Evolutionary conservation across 1,140 invertebrate genomes (phyloP).

Genomic region (Sitobion miscanthi): DNA sequence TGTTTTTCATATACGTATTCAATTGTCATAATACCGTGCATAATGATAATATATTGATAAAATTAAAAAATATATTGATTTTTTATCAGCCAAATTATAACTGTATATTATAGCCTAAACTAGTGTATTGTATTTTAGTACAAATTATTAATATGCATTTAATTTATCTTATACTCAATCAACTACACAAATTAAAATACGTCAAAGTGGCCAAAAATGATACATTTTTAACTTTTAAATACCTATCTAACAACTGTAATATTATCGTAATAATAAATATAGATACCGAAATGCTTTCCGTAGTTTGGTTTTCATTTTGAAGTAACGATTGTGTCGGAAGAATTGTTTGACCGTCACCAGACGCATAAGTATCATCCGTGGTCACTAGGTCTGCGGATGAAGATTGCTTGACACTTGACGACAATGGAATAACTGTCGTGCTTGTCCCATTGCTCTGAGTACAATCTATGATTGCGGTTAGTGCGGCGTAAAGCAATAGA

Average conservation of each 20-base stretch:
- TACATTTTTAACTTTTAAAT: not conserved
- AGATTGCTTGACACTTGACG: not conserved
- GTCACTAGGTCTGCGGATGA: not conserved
- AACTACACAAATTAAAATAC: not conserved
- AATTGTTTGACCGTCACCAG: not conserved
- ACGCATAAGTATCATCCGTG: not conserved
- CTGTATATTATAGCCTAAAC: not conserved
- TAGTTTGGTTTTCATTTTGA: slow-evolving; percentile 26
- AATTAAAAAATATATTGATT: not conserved
- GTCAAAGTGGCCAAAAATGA: not conserved
- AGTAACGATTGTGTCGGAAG: not conserved
- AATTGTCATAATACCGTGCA: not conserved
- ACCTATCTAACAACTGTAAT: not conserved
- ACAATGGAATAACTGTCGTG: not conserved
- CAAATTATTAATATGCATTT: not conserved
- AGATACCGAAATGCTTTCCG: not conserved
- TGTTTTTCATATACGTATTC: not conserved
- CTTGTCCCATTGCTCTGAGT: not conserved
- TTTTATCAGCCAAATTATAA: not conserved
- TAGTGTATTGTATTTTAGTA: not conserved
- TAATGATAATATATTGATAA: not conserved
- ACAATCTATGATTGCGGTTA: slow-evolving; percentile 48
- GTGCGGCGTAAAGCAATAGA: slow-evolving; percentile 31
- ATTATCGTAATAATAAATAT: not conserved
- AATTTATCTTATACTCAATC: not conserved